Evolutionary conservation across 2,888 invertebrate genomes (phyloP).

Genomic region (Baronia brevicornis): DNA sequence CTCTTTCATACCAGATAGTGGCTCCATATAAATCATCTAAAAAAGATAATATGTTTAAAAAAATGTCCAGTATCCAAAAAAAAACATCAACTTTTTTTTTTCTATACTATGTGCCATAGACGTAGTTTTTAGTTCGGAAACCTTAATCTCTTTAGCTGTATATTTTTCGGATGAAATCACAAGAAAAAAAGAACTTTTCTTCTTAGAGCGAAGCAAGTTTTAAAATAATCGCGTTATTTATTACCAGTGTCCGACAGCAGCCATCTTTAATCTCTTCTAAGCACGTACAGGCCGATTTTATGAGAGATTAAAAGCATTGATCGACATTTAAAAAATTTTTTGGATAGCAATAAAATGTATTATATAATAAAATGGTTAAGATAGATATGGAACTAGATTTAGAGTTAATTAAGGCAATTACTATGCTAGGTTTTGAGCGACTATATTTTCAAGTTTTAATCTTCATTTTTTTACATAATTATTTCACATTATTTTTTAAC

Average conservation of each 20-base stretch:
- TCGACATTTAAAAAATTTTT: constrained; percentile 54
- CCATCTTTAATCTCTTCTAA: constrained; percentile 65
- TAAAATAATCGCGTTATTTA: constrained; percentile 72
- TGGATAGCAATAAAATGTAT: constrained; percentile 46
- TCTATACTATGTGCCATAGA: too few relatives aligned
- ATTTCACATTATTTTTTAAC: too few relatives aligned
- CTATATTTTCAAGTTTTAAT: constrained; percentile 1
- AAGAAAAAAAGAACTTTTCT: constrained; percentile 39
- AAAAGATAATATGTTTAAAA: too few relatives aligned
- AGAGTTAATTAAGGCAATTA: constrained; percentile 40
- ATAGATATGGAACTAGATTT: constrained; percentile 34
- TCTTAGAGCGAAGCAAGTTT: constrained; percentile 48
- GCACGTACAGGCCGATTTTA: constrained; percentile 62
- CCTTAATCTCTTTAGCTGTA: constrained; percentile 54
- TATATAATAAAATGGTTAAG: constrained; percentile 23
- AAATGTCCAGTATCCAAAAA: too few relatives aligned
- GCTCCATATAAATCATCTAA: constrained; percentile 12
- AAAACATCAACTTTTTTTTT: too few relatives aligned
- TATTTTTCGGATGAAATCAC: constrained; percentile 48
- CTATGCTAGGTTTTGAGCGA: constrained; percentile 24
- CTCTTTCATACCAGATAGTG: constrained; percentile 12
- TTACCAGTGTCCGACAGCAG: constrained; percentile 52
- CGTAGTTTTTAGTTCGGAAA: too few relatives aligned
- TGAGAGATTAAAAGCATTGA: constrained; percentile 62
- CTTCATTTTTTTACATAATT: too few relatives aligned